These are phyloP conservation scores for Paralvinella palmiformis DNA, from an alignment of 1,140 invertebrate genomes.

Conservation along the genomic window DNA sequence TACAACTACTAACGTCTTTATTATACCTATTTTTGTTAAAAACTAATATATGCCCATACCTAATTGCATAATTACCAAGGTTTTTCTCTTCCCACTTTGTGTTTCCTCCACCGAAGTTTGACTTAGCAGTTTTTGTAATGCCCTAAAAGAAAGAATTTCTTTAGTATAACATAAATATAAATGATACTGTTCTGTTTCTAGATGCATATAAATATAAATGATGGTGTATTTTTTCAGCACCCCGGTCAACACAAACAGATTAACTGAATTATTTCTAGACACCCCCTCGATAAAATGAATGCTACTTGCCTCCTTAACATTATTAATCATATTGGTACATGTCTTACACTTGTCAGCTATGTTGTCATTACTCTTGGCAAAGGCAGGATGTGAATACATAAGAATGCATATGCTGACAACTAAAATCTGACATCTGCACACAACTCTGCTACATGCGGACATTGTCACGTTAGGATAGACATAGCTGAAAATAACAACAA, in stretches of 20 bases:
- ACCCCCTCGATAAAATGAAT: neutral
- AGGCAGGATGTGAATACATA: no score
- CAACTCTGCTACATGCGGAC: no score
- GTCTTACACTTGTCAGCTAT: constrained; percentile 14
- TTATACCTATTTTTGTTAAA: constrained; percentile 7
- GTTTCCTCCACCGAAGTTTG: constrained; percentile 93
- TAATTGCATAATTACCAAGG: constrained; percentile 76
- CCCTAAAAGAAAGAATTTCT: constrained; percentile 57
- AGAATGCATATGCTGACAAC: no score
- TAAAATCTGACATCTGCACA: no score
- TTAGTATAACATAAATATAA: neutral
- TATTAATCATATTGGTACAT: constrained; percentile 1
- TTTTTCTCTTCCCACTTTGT: constrained; percentile 95
- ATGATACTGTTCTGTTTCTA: no score
- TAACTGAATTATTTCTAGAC: neutral
- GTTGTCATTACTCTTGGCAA: no score
- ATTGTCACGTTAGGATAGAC: no score
- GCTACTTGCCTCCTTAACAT: constrained; percentile 6
- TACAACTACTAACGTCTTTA: no score
- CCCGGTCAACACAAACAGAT: neutral
- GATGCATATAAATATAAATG: no score
- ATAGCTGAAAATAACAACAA: no score
- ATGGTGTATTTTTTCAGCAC: no score
- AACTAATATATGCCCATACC: constrained; percentile 34
- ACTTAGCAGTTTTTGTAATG: constrained; percentile 75